Evolutionary conservation across 2,888 invertebrate species (phyloP).

Genomic region (Dusona sp.): DNA sequence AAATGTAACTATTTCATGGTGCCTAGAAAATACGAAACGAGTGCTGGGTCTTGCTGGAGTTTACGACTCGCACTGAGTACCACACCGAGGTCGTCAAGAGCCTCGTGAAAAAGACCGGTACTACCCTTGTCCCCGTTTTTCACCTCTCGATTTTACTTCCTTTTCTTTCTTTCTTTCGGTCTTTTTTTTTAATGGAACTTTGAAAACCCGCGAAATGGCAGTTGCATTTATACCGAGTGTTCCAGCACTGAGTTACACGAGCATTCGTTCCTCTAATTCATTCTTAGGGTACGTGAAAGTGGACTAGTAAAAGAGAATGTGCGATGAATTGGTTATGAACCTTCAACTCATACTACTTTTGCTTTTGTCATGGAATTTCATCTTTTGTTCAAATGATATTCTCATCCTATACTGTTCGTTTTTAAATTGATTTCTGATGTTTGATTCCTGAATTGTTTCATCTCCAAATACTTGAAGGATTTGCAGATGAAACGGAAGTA

Average conservation of each 20-base stretch:
- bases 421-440: not conserved
- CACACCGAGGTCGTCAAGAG: slow-evolving; percentile 54
- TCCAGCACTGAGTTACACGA: slow-evolving; percentile 11
- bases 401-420: not conserved
- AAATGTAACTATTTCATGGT: slow-evolving; percentile 22
- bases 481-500: too few relatives aligned
- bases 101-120: slow-evolving; percentile 52
- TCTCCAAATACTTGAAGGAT: not conserved
- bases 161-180: not conserved
- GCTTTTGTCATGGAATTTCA: not conserved
- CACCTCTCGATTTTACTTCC: slow-evolving; percentile 24
- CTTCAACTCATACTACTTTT: not conserved
- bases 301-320: not conserved
- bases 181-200: slow-evolving; percentile 18
- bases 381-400: not conserved
- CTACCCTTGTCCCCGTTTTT: slow-evolving; percentile 15
- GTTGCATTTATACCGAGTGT: slow-evolving; percentile 16
- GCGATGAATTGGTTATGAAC: slow-evolving; percentile 17
- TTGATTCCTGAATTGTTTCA: not conserved
- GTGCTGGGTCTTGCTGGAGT: slow-evolving; percentile 37
- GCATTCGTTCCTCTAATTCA: slow-evolving; percentile 41
- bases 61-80: slow-evolving; percentile 62
- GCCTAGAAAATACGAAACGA: slow-evolving; percentile 38
- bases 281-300: slow-evolving; percentile 10
- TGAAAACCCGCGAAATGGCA: slow-evolving; percentile 50